phyloP scores from a whole-genome alignment of 2,797 vertebrate genomes.

The Enteromius paludinosus region DNA sequence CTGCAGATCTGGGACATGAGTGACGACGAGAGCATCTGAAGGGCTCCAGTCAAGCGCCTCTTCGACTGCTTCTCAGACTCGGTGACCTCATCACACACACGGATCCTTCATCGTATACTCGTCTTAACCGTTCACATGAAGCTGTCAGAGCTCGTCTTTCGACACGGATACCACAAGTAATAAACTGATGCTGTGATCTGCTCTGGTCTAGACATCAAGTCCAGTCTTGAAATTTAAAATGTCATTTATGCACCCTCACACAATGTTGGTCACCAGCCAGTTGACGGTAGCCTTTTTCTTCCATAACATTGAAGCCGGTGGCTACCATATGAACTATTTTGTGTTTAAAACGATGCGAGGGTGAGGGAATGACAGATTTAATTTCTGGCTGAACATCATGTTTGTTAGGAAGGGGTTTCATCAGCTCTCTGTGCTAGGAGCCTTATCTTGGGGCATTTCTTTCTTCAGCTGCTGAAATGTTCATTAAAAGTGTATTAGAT shows the following conservation, averaged over 20 bases:
- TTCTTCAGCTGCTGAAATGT: background rate
- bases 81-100: background rate
- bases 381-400: background rate
- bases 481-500: background rate
- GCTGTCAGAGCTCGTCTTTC: background rate
- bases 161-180: background rate
- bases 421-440: background rate
- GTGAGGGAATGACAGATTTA: background rate
- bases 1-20: slow-evolving; percentile 98
- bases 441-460: too few species aligned
- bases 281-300: background rate
- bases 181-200: background rate
- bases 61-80: background rate
- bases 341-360: background rate
- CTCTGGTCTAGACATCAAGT: background rate
- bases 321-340: too few species aligned
- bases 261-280: background rate
- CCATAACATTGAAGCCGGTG: background rate
- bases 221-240: background rate
- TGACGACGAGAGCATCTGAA: slow-evolving; percentile 93
- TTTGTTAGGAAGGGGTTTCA: background rate
- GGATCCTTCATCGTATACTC: background rate
- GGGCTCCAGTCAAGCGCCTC: background rate
- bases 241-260: too few species aligned
- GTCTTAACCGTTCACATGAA: background rate